Base-by-base conservation (phyloP, 2,797 vertebrate species). In the Sparidentex hasta region DNA sequence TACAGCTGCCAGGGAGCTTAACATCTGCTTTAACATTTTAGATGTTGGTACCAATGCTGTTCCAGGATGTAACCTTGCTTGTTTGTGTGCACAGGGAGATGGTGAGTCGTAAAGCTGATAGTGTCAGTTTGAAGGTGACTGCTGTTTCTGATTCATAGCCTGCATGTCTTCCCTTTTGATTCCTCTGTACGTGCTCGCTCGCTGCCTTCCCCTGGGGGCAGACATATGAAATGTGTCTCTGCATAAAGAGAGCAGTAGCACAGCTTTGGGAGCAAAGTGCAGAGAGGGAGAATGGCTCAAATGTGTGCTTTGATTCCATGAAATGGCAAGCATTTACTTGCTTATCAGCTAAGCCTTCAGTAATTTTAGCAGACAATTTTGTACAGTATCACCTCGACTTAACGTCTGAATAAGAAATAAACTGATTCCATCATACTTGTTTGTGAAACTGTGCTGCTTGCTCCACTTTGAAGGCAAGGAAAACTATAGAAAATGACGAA, bases 51-150 rank as follows among this genome's bases (percentile, higher is more conserved):
- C 52, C 25, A 50, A 21, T 14, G 71, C 62, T 71, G 58, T 51
- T 77, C 11, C 44, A 21, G 44, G 38, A 46, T 57, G 43, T 66
- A 73, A 64, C 65, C 56, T 65, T 66, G 25, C 46, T 9, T 71
- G 61, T 82, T 44, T 80, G 59, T 80, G 54, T 54, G 54, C 63
- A 7, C 11, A 8, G 54, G 38, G 69, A 74, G 57, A 73, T 11
- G 64, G 72, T n/a, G 70, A 80, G 71, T 6, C 57, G 71, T 47
- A 71, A 66, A 75, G 78, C 59, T 52, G 27, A 76, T 71, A 63
- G 70, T 68, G 63, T 58, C 38, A 46, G 85, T 82, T 75, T 87
- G 74, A 89, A 90, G 87, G 87, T 86, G 83, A 86, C 74, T 83
- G 68, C 59, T 63, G 61, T 78, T 87, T 89, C 73, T 73, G 71